Evolutionary conservation across 2,113 vertebrate species (phyloP), one percentile per base, ranked within the genome.

Genomic region (Oryzias celebensis): DNA sequence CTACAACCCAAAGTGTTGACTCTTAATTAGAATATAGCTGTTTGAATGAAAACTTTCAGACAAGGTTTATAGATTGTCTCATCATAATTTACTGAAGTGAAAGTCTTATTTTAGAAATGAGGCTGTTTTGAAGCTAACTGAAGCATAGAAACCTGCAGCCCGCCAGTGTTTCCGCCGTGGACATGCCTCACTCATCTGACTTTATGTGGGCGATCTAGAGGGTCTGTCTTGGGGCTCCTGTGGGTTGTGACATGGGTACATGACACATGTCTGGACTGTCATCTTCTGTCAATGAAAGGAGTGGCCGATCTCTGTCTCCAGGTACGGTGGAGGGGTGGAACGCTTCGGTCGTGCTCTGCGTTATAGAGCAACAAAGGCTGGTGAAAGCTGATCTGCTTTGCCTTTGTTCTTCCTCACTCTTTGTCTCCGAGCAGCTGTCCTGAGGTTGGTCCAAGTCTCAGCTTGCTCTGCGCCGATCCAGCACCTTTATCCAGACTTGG

Each of bases 361-460:
- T 49, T 66, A 71, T 62, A 20, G 75, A 63, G 60, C 82, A 80
- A 87, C 78, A 88, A 81, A 78, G 68, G 51, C 67, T 68, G 68
- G 53, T 82, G 84, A 85, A 87, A 88, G 68, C 62, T 66, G 85
- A 87, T 85, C 79, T 70, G 74, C 63, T 78, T 56, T 84, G 68
- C 63, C 68, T 84, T 80, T 78, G 57, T 84, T 75, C 55, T 22
- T 45, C 43, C 15, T 42, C 53, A 28, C 51, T 71, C 82, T 84
- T 75, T 85, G 75, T 88, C 65, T 80, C 65, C 14, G 65, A 80
- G 70, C 82, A 82, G 84, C 85, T 84, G 85, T 65, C 81, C 73
- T 23, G 2, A 74, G 76, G 79, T 73, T 31, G n/a, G 50, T 60
- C 67, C 31, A 64, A 61, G 70, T 76, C 68, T 75, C 53, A 4